Percentiles rank a stretch among this genome's conserved stretches.
These are phyloP conservation scores for Jordanella pulchra DNA, from an alignment of 2,797 vertebrate genomes.

Conservation along the genomic window DNA sequence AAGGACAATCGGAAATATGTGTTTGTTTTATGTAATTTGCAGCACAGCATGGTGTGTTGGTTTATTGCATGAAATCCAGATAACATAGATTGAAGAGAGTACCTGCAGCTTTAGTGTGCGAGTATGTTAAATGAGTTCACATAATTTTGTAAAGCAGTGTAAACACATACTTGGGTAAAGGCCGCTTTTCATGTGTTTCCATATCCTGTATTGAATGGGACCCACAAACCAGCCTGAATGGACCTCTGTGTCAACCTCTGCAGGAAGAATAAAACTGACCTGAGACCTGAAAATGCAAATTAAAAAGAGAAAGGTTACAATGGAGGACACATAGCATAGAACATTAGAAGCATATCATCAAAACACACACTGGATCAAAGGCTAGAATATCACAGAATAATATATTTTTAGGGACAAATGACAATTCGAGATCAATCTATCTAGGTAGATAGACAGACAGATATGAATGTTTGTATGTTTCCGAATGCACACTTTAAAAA, in stretches of 20 bases:
- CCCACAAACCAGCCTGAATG: conserved; percentile 77
- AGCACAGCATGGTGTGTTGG: not conserved
- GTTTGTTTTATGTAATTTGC: not conserved
- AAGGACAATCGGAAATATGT: not conserved
- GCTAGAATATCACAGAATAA: not conserved
- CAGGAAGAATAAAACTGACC: conserved; percentile 72
- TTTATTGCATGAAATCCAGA: not conserved
- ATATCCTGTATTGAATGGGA: conserved; percentile 82
- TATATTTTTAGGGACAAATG: no score
- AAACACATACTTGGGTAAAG: conserved; percentile 78
- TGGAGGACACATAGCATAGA: conserved; percentile 4
- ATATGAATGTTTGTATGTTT: no score
- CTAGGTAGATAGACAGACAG: no score
- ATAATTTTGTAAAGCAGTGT: not conserved
- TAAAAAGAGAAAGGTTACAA: not conserved
- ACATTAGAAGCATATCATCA: not conserved
- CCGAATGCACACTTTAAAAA: not conserved
- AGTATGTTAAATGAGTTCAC: not conserved
- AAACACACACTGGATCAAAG: not conserved
- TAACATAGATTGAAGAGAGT: not conserved
- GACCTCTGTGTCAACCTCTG: conserved; percentile 71
- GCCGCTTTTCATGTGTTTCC: conserved; percentile 82
- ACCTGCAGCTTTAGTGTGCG: no score
- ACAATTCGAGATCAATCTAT: no score
- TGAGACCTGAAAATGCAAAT: conserved; percentile 67